These are phyloP conservation scores for Apis laboriosa DNA, from an alignment of 1,140 invertebrate species.

Conservation along the genomic window DNA sequence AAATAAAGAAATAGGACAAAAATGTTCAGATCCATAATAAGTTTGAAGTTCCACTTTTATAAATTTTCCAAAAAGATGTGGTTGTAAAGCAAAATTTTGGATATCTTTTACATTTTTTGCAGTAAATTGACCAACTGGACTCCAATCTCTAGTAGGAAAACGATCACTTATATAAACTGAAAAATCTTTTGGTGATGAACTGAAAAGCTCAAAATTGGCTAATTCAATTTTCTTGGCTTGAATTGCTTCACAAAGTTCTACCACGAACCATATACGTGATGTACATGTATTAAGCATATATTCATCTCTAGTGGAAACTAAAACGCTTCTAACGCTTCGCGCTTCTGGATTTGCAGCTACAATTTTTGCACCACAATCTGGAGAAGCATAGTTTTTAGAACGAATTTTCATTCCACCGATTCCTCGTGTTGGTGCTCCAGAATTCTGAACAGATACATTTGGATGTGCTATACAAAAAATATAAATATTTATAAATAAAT, in stretches of 20 bases:
- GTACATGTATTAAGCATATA: conserved; percentile 99
- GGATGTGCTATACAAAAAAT: conserved; percentile 73
- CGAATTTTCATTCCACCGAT: conserved; percentile 84
- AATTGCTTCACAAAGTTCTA: conserved; percentile 98
- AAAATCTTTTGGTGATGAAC: conserved; percentile 96
- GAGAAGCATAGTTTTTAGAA: conserved; percentile 96
- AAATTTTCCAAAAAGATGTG: conserved; percentile 95
- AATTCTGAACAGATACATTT: conserved; percentile 77
- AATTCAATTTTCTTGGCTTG: conserved; percentile 97
- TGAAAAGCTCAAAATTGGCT: conserved; percentile 99
- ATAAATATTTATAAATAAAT: neutral
- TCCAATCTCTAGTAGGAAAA: conserved; percentile 96
- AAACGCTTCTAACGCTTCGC: conserved; percentile 89
- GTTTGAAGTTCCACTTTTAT: conserved; percentile 95
- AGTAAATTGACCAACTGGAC: conserved; percentile 91
- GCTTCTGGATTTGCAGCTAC: conserved; percentile 95
- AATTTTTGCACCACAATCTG: conserved; percentile 98
- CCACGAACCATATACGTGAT: conserved; percentile 95
- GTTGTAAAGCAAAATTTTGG: conserved; percentile 91
- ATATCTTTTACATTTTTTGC: conserved; percentile 93
- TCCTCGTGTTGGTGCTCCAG: conserved; percentile 68
- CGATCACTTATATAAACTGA: conserved; percentile 93
- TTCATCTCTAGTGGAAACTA: conserved; percentile 95
- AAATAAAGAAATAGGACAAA: conserved; percentile 96
- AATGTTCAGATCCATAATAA: conserved; percentile 98